Conservation (phyloP, 2,797 vertebrate genomes). For the Arnoldichthys spilopterus region DNA sequence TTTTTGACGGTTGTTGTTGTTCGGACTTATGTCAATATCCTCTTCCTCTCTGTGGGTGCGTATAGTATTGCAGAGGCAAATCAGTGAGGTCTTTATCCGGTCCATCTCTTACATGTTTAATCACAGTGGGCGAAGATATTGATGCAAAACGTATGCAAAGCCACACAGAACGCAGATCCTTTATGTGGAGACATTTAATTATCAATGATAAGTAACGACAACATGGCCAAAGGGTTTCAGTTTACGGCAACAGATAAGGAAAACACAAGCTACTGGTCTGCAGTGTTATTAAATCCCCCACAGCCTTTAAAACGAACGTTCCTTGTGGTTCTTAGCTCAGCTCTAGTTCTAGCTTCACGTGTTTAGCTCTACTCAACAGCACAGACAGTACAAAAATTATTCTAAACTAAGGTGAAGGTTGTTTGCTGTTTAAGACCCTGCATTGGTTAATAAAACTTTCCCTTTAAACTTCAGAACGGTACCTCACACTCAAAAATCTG, state of each 20-base stretch:
- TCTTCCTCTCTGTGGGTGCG: constrained; percentile 13
- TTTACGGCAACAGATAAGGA: neutral
- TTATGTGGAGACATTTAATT: neutral
- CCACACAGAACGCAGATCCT: neutral
- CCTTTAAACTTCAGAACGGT: too few species aligned
- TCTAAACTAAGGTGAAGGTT: too few species aligned
- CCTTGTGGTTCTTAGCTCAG: too few species aligned
- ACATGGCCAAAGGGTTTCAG: constrained; percentile 23
- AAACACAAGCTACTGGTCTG: neutral
- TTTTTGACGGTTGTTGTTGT: neutral
- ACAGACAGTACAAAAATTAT: too few species aligned
- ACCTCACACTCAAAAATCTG: too few species aligned
- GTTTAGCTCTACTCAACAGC: too few species aligned
- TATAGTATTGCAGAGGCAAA: constrained; percentile 21
- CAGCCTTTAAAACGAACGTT: too few species aligned
- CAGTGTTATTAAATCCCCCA: neutral
- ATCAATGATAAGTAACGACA: neutral
- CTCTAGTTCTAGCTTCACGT: too few species aligned
- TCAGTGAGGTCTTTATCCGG: neutral
- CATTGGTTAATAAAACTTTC: too few species aligned
- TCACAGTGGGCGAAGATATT: neutral
- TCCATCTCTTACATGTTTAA: neutral
- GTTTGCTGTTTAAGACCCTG: too few species aligned
- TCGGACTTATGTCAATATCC: constrained; percentile 5
- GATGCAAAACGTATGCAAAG: constrained; percentile 38